phyloP scores from a whole-genome alignment of 1,140 invertebrate species.

The Dolichoris vasculosae region DNA sequence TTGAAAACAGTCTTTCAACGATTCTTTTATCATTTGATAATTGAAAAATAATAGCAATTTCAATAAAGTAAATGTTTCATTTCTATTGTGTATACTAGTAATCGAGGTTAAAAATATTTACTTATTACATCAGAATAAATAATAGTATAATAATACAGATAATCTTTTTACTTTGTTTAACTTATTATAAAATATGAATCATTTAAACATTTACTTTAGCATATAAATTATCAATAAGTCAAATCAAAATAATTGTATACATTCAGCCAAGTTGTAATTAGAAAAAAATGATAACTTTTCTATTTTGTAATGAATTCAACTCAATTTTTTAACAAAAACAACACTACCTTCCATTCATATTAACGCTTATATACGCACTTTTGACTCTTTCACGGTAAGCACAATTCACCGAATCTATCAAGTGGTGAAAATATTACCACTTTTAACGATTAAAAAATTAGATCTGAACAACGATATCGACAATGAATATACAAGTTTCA shows the following conservation, averaged over 20 bases:
- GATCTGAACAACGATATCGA: slow-evolving; percentile 43
- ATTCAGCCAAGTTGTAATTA: slow-evolving; percentile 33
- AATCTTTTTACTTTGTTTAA: slow-evolving; percentile 5
- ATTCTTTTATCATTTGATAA: slow-evolving; percentile 39
- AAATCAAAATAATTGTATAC: slow-evolving; percentile 37
- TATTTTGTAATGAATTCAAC: not conserved
- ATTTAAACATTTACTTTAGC: slow-evolving; percentile 44
- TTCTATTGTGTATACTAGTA: slow-evolving; percentile 20
- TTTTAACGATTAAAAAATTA: not conserved
- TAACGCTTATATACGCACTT: slow-evolving; percentile 38
- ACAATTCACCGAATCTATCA: slow-evolving; percentile 9
- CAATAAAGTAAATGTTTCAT: slow-evolving; percentile 47
- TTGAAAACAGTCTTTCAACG: slow-evolving; percentile 50
- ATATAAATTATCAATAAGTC: slow-evolving; percentile 10
- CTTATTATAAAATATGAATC: not conserved
- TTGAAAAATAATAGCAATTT: slow-evolving; percentile 42
- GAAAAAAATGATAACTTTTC: slow-evolving; percentile 30
- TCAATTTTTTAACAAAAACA: slow-evolving; percentile 33
- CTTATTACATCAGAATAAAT: slow-evolving; percentile 7
- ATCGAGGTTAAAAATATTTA: slow-evolving; percentile 40
- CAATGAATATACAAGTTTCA: slow-evolving; percentile 21
- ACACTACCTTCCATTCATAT: slow-evolving; percentile 24
- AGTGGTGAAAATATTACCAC: not conserved
- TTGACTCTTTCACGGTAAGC: slow-evolving; percentile 25
- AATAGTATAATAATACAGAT: slow-evolving; percentile 2